Conservation (phyloP, 2,797 vertebrate species). For the Macrochelys suwanniensis region DNA sequence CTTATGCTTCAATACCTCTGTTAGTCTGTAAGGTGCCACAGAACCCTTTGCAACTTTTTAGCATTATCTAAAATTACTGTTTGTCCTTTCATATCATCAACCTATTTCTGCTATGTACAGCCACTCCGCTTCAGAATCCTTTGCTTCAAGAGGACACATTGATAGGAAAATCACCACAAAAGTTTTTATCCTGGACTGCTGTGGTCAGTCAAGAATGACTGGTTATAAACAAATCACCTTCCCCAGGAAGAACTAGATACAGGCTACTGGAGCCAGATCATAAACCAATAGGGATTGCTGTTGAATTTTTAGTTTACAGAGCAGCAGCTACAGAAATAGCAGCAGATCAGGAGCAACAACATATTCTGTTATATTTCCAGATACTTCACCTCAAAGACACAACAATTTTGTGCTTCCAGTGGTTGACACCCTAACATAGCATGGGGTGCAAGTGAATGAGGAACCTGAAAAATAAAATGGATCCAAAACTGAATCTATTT, state of each 20-base stretch:
- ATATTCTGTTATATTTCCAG: not conserved
- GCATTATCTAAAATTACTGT: not conserved
- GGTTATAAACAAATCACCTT: not conserved
- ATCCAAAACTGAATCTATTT: not conserved
- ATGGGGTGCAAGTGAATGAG: not conserved
- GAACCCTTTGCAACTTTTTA: not conserved
- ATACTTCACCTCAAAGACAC: not conserved
- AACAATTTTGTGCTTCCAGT: not conserved
- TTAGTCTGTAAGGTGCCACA: too few relatives aligned
- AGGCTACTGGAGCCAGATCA: not conserved
- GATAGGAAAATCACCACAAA: not conserved
- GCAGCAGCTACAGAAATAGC: not conserved
- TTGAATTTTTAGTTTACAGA: not conserved
- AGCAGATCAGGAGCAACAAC: not conserved
- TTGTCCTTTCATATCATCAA: not conserved
- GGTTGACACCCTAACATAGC: not conserved
- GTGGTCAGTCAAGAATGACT: not conserved
- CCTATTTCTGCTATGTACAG: not conserved
- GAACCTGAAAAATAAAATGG: not conserved
- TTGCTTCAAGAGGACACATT: not conserved
- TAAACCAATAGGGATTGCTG: accelerated
- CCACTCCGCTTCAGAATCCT: not conserved
- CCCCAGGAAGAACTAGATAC: not conserved
- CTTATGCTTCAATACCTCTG: too few relatives aligned
- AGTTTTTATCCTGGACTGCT: not conserved